These are phyloP conservation scores for Bubo scandiacus DNA, from an alignment of 2,113 vertebrate species.

Conservation along the genomic window DNA sequence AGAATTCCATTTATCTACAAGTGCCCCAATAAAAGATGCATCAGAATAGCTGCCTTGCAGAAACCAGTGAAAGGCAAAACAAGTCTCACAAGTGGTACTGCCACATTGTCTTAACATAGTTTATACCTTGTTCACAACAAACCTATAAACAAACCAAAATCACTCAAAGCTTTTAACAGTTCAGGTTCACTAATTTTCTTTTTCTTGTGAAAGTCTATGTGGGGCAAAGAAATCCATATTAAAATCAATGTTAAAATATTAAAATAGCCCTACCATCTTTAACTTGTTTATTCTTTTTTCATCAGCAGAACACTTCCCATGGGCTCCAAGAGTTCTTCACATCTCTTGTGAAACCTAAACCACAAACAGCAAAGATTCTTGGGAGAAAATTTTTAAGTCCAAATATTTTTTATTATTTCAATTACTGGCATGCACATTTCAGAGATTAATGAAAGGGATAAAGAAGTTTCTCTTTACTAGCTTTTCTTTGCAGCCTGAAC, in stretches of 20 bases:
- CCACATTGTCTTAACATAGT: neutral
- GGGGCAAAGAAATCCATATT: neutral
- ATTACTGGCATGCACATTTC: conserved; percentile 59
- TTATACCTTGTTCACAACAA: neutral
- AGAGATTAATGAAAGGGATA: conserved; percentile 52
- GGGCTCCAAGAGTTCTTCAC: conserved; percentile 59
- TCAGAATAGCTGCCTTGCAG: neutral
- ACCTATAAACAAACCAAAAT: neutral
- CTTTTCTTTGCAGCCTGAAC: conserved; percentile 61
- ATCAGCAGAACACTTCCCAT: conserved; percentile 54
- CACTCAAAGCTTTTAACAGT: neutral
- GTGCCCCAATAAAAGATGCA: neutral
- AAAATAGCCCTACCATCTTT: conserved; percentile 29
- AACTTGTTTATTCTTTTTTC: conserved; percentile 46
- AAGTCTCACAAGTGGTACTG: neutral
- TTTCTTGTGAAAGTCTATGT: neutral
- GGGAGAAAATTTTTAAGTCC: conserved; percentile 53
- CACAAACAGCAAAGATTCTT: conserved; percentile 45
- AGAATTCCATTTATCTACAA: neutral
- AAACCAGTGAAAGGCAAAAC: neutral
- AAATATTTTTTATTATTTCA: conserved; percentile 71
- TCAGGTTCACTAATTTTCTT: neutral
- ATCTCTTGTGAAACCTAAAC: conserved; percentile 49
- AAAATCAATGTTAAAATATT: conserved; percentile 48
- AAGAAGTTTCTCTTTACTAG: neutral